phyloP scores from a whole-genome alignment of 1,140 invertebrate species.

The Saccostrea glomerata region DNA sequence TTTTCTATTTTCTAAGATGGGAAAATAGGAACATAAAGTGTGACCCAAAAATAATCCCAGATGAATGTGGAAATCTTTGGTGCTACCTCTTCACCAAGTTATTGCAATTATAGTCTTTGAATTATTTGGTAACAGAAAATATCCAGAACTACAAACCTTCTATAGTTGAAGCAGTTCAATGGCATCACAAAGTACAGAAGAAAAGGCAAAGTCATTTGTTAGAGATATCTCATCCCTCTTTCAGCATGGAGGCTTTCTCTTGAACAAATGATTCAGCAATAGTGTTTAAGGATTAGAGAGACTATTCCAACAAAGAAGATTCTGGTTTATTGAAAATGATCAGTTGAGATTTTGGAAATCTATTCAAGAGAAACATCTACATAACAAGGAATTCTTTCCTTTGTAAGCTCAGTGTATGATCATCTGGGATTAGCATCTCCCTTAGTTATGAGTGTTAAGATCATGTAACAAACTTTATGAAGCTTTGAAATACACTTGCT shows the following conservation, averaged over 20 bases:
- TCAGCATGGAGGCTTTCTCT: not conserved
- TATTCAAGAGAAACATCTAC: conserved; percentile 46
- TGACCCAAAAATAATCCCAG: conserved; percentile 35
- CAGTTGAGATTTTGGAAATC: conserved; percentile 52
- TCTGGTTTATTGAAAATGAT: conserved; percentile 54
- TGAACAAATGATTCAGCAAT: too few species aligned
- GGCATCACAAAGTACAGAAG: not conserved
- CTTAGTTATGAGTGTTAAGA: conserved; percentile 44
- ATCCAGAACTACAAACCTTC: not conserved
- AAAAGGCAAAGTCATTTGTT: not conserved
- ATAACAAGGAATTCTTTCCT: conserved; percentile 55
- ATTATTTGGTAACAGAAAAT: not conserved
- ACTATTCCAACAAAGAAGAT: conserved; percentile 31
- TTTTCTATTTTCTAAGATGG: conserved; percentile 41
- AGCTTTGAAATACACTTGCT: conserved; percentile 14
- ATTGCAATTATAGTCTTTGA: conserved; percentile 18
- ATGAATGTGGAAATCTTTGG: conserved; percentile 49
- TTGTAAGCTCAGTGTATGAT: conserved; percentile 56
- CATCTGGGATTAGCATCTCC: conserved; percentile 54
- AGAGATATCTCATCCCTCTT: conserved; percentile 25
- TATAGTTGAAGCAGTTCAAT: not conserved
- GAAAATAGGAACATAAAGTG: not conserved
- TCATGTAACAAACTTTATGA: conserved; percentile 53
- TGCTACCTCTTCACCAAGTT: conserved; percentile 43
- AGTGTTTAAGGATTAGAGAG: not conserved